A percentile compares a stretch with the other conserved stretches of the same genome.
Evolutionary conservation across 92 coral and sea anemone genomes (phyloP).

Genomic region (Parazoanthus swiftii): DNA sequence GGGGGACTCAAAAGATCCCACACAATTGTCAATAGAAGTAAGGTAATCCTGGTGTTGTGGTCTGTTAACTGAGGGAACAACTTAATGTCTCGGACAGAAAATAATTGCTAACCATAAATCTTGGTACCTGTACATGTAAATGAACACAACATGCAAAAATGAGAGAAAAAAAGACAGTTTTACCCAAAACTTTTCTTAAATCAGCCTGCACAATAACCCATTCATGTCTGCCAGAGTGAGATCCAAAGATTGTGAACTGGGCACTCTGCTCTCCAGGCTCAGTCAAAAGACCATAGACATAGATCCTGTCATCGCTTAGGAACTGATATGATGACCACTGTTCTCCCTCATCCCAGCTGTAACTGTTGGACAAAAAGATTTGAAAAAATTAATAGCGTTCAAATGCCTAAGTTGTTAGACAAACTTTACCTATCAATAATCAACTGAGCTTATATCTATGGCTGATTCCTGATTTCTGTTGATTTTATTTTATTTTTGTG

Average conservation of each 20-base stretch:
- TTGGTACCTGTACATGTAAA: neutral
- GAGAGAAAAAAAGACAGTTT: neutral
- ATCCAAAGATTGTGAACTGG: constrained; percentile 85
- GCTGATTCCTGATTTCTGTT: neutral
- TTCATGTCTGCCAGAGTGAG: constrained; percentile 67
- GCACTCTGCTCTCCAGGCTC: constrained; percentile 93
- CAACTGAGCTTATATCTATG: neutral
- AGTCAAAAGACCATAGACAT: constrained; percentile 92
- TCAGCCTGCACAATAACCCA: constrained; percentile 93
- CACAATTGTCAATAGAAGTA: too few species aligned
- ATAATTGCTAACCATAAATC: too few species aligned
- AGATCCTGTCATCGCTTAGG: constrained; percentile 60
- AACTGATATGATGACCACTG: constrained; percentile 77
- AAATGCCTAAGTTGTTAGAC: neutral
- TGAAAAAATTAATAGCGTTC: too few species aligned
- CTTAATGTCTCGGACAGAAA: too few species aligned
- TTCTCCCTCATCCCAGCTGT: constrained; percentile 95
- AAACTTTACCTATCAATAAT: neutral
- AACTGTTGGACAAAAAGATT: constrained; percentile 50
- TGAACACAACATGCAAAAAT: neutral
- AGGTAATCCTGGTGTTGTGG: too few species aligned
- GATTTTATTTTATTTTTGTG: neutral
- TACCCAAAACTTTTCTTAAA: constrained; percentile 75
- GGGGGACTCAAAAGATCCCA: too few species aligned
- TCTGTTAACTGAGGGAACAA: too few species aligned